phyloP scores from a whole-genome alignment of 2,113 vertebrate genomes.

The Dicentrarchus labrax region DNA sequence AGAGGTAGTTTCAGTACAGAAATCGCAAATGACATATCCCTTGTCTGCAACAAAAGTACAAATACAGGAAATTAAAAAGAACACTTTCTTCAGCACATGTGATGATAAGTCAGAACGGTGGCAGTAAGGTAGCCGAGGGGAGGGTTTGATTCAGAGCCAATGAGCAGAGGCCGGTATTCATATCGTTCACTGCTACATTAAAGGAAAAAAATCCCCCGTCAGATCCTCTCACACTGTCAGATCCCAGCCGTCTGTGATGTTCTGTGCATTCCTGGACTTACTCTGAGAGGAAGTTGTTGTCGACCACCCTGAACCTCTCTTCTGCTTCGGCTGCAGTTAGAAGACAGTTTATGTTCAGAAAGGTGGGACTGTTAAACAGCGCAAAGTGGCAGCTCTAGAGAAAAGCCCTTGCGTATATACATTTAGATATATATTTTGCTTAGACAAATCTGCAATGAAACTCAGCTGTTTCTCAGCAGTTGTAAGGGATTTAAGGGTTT shows the following conservation, averaged over 20 bases:
- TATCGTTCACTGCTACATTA: constrained; percentile 24
- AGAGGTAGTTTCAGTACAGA: constrained; percentile 96
- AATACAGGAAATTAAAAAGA: constrained; percentile 50
- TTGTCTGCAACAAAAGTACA: constrained; percentile 63
- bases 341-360: background rate
- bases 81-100: constrained; percentile 25
- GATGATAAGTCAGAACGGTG: constrained; percentile 9
- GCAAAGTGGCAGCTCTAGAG: background rate
- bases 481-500: background rate
- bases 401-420: background rate
- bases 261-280: constrained; percentile 58
- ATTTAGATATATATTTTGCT: background rate
- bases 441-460: constrained; percentile 30
- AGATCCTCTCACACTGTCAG: constrained; percentile 60
- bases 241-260: constrained; percentile 51
- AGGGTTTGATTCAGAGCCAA: constrained; percentile 1
- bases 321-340: background rate
- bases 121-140: constrained; percentile 45
- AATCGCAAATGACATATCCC: constrained; percentile 86
- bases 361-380: background rate
- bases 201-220: constrained; percentile 56
- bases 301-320: constrained; percentile 38
- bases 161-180: background rate
- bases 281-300: constrained; percentile 39
- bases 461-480: background rate